Evolutionary conservation across 2,888 invertebrate species (phyloP), one percentile per base, ranked within the genome.

Genomic region (Melanostoma mellinum): DNA sequence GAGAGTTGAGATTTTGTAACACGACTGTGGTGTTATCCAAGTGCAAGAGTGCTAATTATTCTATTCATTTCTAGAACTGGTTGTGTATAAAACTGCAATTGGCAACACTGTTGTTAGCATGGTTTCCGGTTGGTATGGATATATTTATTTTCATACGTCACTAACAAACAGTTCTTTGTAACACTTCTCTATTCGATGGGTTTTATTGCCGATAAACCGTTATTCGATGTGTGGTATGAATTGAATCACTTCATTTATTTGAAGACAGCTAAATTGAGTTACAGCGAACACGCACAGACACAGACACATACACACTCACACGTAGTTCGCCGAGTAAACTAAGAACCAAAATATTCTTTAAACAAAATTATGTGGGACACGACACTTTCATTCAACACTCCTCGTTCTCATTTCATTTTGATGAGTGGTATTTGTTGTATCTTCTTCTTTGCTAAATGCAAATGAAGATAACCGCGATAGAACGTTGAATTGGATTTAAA

Each of bases 371-470:
- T 73, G 63, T 82, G 78, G 78, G 73, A 73, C 82, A 73, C 53
- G 52, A 73, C 77, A 82, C 82, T 82, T 82, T 82, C 82, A 73
- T 69, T 72, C 52, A 56, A 40, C 77, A 63, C 68, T 55, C 65
- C 42, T 44, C 46, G 48, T 60, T 42, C 48, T 48, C 65, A 58
- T 68, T 61, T 63, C 42, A 48, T 48, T 53, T 58, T 9, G 6
- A 30, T 10, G 38, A 50, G 69, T 33, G 63, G n/a, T 73, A 44
- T 71, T 80, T 56, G 48, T 53, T 56, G 61, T 68, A 44, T 38
- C 46, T 56, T 46, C 63, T 9, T 55, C 32, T 53, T 52, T 67
- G 67, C 72, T 20, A 81, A 76, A 72, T 81, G 20, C 20, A 8
- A 72, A 61, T 72, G 53, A 38, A 78, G 60, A 73, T 67, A 68